These are phyloP conservation scores for Cryptus viduatorius DNA, from an alignment of 2,888 invertebrate genomes.

Conservation along the genomic window DNA sequence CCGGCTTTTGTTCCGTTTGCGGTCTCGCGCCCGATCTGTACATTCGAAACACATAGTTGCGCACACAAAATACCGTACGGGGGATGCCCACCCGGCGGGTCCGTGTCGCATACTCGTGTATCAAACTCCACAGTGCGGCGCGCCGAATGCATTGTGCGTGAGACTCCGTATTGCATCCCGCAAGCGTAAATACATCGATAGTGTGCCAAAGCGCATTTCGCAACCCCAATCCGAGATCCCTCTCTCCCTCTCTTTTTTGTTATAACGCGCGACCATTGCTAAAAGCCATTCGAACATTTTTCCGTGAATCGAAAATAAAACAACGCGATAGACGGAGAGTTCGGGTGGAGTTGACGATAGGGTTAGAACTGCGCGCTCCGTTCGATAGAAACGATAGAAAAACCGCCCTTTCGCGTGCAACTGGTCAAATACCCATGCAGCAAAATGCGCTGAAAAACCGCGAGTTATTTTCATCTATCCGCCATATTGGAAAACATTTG, in stretches of 20 bases:
- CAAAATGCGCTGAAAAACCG: conserved; percentile 33
- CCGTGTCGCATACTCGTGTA: conserved; percentile 22
- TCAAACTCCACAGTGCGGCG: not conserved
- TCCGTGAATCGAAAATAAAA: conserved; percentile 64
- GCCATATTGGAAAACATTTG: not conserved
- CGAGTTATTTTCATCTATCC: conserved; percentile 5
- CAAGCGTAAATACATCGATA: conserved; percentile 34
- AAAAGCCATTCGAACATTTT: conserved; percentile 71
- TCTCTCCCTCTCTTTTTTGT: conserved; percentile 66
- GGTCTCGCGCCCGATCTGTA: conserved; percentile 57
- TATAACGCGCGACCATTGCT: conserved; percentile 71
- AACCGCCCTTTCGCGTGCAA: conserved; percentile 51
- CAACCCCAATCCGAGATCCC: conserved; percentile 51
- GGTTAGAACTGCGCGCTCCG: conserved; percentile 28
- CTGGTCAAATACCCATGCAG: conserved; percentile 21
- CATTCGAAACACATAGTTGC: conserved; percentile 59
- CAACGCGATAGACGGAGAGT: conserved; percentile 3
- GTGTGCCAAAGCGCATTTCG: conserved; percentile 56
- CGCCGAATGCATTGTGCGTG: conserved; percentile 13
- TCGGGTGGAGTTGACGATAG: conserved; percentile 11
- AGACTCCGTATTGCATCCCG: conserved; percentile 29
- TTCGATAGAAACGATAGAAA: conserved; percentile 55
- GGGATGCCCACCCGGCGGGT: conserved; percentile 20
- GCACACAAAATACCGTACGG: conserved; percentile 54
- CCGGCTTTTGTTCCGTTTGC: conserved; percentile 70